Base-by-base conservation (phyloP, 1,140 invertebrate species). In the Brachionus manjavacas region DNA sequence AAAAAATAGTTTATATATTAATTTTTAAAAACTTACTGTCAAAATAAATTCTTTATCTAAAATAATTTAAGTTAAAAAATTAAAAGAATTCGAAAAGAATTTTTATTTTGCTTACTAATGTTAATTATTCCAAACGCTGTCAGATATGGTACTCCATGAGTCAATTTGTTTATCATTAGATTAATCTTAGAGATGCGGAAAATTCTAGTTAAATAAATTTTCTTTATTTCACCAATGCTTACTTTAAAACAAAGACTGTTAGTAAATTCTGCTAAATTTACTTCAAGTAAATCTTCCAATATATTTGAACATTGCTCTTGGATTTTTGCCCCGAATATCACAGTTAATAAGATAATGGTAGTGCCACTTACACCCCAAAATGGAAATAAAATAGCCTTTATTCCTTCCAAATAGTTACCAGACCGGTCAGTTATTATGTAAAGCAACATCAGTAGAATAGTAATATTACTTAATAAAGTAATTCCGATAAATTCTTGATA, bases 231-330 rank as follows among this genome's bases (percentile, higher is more conserved):
- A 35, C 7, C 2, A 2, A 35, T 7, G 6, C 2, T 12, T 49
- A 64, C 79, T 28, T 81, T 81, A 46, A 81, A 81, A 28, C 79
- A 81, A 3, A 81, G 14, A 64, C 79, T 81, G 52, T 60, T 81
- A 11, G 79, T 81, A 68, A 41, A 64, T 28, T 81, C 31, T 16
- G 55, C 20, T 20, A 81, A 8, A 25, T 60, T 39, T 11, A 81
- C 20, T 23, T 64, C 16, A 1, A 81, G 23, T 12, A 81, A 8
- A 23, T 64, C 31, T 12, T 66, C 79, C 16, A 81, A 55, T 8
- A 46, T 35, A 41, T 25, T 20, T 39, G 16, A 39, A 3, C 20
- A 28, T 46, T 64, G 25, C 4, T 20, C 41, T 12, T 46, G 20
- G 11, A 81, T 23, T 35, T 9, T 68, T 14, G 52, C 25, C 0